Percentiles rank a stretch among this genome's conserved stretches.
phyloP scores from a whole-genome alignment of 1,140 invertebrate genomes.

The Zaprionus lachaisei region DNA sequence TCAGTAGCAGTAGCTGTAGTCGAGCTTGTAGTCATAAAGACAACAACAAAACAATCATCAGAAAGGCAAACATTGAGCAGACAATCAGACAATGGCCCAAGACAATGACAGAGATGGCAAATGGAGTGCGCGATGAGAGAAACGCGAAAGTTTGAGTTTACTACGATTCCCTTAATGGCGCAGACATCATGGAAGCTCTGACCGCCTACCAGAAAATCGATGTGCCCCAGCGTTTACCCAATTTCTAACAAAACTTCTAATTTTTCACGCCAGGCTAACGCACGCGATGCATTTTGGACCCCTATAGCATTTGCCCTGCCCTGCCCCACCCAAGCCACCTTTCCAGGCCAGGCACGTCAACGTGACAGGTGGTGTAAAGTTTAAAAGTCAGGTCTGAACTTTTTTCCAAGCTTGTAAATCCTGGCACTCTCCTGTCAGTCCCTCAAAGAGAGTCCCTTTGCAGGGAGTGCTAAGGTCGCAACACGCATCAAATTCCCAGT shows the following conservation, averaged over 20 bases:
- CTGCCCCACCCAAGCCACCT: not conserved
- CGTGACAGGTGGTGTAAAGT: constrained; percentile 44
- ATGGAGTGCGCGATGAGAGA: constrained; percentile 11
- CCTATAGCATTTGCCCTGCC: not conserved
- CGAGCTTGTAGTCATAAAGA: constrained; percentile 10
- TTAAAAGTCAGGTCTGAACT: constrained; percentile 61
- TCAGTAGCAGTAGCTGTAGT: not conserved
- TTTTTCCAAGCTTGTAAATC: constrained; percentile 54
- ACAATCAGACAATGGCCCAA: constrained; percentile 10
- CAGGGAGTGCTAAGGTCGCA: not conserved
- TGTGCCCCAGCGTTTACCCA: constrained; percentile 21
- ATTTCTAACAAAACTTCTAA: constrained; percentile 30
- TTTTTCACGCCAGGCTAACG: constrained; percentile 37
- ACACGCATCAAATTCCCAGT: not conserved
- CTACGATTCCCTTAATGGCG: constrained; percentile 28
- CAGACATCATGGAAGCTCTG: constrained; percentile 35
- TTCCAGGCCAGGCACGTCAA: not conserved
- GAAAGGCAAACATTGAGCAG: constrained; percentile 25
- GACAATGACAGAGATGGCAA: constrained; percentile 21
- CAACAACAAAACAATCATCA: constrained; percentile 42
- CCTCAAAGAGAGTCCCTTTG: not conserved
- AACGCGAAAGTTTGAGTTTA: not conserved
- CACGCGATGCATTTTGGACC: constrained; percentile 38
- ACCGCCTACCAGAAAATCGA: constrained; percentile 35
- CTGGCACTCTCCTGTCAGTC: constrained; percentile 31